Percentiles rank a stretch among this genome's conserved stretches.
phyloP scores from a whole-genome alignment of 2,797 vertebrate species.

The Urocyon cinereoargenteus region DNA sequence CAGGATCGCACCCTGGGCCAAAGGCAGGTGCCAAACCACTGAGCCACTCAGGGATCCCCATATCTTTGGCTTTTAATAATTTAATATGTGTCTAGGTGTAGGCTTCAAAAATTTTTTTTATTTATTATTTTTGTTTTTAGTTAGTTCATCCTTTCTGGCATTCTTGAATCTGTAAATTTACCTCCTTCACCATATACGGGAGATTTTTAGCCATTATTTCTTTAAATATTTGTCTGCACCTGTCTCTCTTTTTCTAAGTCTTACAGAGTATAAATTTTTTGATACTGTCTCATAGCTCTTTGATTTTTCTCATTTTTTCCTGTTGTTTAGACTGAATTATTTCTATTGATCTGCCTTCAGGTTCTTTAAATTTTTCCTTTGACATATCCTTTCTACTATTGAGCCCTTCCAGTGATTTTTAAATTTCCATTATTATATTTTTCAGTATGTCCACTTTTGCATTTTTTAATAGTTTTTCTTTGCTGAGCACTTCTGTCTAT shows the following conservation, averaged over 20 bases:
- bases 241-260: not conserved
- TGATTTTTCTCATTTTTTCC: not conserved
- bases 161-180: not conserved
- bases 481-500: not conserved
- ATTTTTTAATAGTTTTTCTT: not conserved
- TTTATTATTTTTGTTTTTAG: not conserved
- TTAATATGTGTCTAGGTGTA: not conserved
- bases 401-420: not conserved
- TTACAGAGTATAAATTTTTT: not conserved
- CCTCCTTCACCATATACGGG: not conserved
- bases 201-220: not conserved
- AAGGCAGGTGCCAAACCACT: too few relatives aligned
- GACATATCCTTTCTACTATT: not conserved
- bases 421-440: not conserved
- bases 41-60: too few relatives aligned
- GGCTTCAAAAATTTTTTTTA: not conserved
- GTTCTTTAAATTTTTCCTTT: not conserved
- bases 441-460: not conserved
- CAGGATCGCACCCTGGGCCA: too few relatives aligned
- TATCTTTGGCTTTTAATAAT: not conserved
- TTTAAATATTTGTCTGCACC: not conserved
- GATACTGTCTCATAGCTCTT: not conserved
- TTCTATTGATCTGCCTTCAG: not conserved
- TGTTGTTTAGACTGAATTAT: not conserved
- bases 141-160: not conserved